Evolutionary conservation across 2,113 vertebrate genomes (phyloP).

Genomic region (Oriolus oriolus): DNA sequence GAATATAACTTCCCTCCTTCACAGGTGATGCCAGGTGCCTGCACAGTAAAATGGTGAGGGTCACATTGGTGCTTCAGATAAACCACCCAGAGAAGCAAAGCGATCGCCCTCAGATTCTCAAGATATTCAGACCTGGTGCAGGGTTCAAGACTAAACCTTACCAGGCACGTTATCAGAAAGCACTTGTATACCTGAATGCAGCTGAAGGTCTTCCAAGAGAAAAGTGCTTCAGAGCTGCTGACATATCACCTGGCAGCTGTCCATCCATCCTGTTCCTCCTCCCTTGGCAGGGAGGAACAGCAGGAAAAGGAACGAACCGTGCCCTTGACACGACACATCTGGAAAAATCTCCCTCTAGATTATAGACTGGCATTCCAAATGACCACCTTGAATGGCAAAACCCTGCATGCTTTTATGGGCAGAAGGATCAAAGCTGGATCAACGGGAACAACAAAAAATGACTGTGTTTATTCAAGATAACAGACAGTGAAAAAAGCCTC

Average conservation of each 20-base stretch:
- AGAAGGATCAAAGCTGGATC: not conserved
- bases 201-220: not conserved
- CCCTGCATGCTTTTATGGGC: not conserved
- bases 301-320: not conserved
- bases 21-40: not conserved
- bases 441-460: not conserved
- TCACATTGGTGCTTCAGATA: not conserved
- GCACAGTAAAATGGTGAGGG: not conserved
- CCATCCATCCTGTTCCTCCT: not conserved
- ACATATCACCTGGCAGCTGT: not conserved
- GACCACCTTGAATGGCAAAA: not conserved
- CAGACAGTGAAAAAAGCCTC: not conserved
- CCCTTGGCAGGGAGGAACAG: not conserved
- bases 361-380: accelerated
- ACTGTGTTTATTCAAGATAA: not conserved
- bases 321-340: not conserved
- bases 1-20: not conserved
- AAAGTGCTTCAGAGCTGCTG: not conserved
- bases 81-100: not conserved
- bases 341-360: not conserved
- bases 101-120: not conserved
- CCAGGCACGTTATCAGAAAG: not conserved
- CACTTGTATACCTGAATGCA: not conserved
- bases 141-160: not conserved
- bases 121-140: not conserved